Base-by-base conservation (phyloP, 2,113 vertebrate genomes). In the Galbula dea region DNA sequence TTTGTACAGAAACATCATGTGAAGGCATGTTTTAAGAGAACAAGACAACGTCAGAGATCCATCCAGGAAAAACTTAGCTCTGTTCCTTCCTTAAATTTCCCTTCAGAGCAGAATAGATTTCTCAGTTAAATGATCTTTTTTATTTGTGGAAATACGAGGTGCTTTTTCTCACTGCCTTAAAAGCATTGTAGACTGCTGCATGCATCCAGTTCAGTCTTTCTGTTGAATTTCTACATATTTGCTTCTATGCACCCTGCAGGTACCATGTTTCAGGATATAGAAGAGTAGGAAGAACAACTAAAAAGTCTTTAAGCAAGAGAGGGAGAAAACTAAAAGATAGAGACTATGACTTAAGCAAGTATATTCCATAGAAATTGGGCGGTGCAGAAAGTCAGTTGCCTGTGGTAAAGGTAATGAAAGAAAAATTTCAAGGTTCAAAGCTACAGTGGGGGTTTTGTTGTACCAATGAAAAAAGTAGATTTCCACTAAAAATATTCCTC, bases 1-100 rank as follows among this genome's bases (percentile, higher is more conserved):
- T 65, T 75, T 80, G 19, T 16, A 71, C 7, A 49, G 37, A 71
- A 68, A 59, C 15, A 39, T 34, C 34, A 52, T 68, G 13, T 46
- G 26, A 78, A 52, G 16, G n/a, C 22, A 74, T 79, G 71, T 89
- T 75, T 73, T 8, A 75, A 80, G 37, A 58, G 9, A 34, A 52
- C 12, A 63, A 27, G 43, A 29, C 11, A n/a, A 74, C 26, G 7
- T 36, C 45, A 74, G 54, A 37, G 6, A 24, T 79, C 19, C 15
- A 39, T 8, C 21, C 5, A 0, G 0, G 9, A 76, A 36, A 89
- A 66, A 65, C 1, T 1, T 37, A 65, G 23, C 23, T 82, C 32
- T 57, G 3, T 48, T 72, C 32, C 30, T 48, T 62, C 27, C 19
- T 36, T 75, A 77, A 76, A 65, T 49, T 86, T 91, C 27, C 36